Percentiles rank a stretch among this genome's conserved stretches.
phyloP scores from a whole-genome alignment of 2,888 invertebrate genomes.

The Conchocele bisecta region DNA sequence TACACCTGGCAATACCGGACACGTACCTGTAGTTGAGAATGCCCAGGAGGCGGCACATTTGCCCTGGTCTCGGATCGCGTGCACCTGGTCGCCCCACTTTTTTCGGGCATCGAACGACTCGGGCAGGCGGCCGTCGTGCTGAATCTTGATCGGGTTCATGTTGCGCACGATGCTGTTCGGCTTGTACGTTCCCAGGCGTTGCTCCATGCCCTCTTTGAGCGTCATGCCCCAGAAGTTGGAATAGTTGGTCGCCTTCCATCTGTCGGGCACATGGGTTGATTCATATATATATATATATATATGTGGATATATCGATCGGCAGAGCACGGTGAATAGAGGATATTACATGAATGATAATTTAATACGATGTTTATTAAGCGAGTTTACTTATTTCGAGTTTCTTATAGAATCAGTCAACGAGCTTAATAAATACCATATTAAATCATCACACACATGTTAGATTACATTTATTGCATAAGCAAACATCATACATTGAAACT shows the following conservation, averaged over 20 bases:
- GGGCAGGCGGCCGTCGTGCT: conserved; percentile 83
- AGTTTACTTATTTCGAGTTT: no score
- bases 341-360: no score
- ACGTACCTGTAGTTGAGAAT: conserved; percentile 88
- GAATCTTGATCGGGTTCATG: conserved; percentile 76
- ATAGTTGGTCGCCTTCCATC: conserved; percentile 93
- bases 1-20: no score
- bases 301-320: not conserved
- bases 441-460: no score
- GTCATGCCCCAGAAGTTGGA: conserved; percentile 92
- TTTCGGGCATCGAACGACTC: conserved; percentile 89
- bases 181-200: conserved; percentile 88
- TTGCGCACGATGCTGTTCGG: conserved; percentile 83
- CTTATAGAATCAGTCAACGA: no score
- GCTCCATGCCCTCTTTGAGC: conserved; percentile 90
- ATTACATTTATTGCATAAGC: no score
- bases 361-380: no score
- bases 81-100: conserved; percentile 90
- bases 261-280: conserved; percentile 68
- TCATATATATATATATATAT: not conserved
- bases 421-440: no score
- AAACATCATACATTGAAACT: no score
- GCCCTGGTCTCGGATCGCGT: conserved; percentile 86
- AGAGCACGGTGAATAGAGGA: no score
- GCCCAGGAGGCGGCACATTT: conserved; percentile 97